These are phyloP conservation scores for Scomber colias DNA, from an alignment of 2,113 vertebrate species.

Conservation along the genomic window DNA sequence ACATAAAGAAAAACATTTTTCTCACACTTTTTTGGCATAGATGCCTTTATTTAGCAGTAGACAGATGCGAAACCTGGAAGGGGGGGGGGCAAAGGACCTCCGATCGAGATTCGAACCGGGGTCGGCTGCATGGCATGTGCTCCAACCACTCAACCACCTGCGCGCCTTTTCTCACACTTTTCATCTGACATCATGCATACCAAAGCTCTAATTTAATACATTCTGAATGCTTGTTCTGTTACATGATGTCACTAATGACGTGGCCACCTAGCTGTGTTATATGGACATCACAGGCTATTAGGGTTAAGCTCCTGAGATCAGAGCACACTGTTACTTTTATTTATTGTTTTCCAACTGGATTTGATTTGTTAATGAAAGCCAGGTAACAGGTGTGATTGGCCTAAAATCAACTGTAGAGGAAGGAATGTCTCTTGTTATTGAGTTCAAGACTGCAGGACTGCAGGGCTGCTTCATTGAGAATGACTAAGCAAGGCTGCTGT, in stretches of 20 bases:
- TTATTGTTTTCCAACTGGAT: constrained; percentile 64
- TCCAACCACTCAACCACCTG: no score
- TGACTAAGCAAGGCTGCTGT: constrained; percentile 43
- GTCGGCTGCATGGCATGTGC: no score
- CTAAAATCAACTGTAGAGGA: constrained; percentile 51
- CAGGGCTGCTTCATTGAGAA: constrained; percentile 37
- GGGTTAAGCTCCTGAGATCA: constrained; percentile 12
- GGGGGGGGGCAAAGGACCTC: no score
- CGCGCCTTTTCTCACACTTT: not conserved
- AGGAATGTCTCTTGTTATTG: constrained; percentile 41
- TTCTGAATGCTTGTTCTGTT: not conserved
- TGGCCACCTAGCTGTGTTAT: not conserved
- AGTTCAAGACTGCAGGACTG: constrained; percentile 10
- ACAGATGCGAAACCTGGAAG: no score
- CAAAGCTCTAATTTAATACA: no score
- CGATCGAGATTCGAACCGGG: no score
- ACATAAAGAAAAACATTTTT: not conserved
- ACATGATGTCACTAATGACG: not conserved
- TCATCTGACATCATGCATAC: not conserved
- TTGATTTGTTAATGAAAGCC: constrained; percentile 60
- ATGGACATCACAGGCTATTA: constrained; percentile 29
- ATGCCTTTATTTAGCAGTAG: no score
- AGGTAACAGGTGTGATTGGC: constrained; percentile 62
- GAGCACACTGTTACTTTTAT: constrained; percentile 29
- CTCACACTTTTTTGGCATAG: not conserved